These are phyloP conservation scores for Elanoides forficatus DNA, from an alignment of 2,113 vertebrate species.

Conservation along the genomic window DNA sequence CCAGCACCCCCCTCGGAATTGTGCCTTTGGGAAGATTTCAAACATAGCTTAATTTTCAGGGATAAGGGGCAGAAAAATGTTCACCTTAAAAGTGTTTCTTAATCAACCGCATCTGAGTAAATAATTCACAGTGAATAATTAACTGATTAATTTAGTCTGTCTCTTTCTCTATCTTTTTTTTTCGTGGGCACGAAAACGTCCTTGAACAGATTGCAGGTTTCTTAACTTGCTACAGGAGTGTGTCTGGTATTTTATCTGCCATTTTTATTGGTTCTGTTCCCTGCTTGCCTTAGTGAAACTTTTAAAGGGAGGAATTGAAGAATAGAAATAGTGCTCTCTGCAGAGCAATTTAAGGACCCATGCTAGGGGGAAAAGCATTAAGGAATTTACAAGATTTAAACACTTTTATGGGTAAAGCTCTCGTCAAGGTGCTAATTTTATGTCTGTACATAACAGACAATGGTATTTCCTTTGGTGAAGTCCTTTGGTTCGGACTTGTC, in stretches of 20 bases:
- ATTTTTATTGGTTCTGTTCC: slow-evolving; percentile 4
- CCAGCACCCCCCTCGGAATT: background rate
- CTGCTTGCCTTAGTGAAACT: background rate
- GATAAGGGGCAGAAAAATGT: background rate
- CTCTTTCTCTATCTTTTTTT: background rate
- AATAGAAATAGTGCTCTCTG: slow-evolving; percentile 5
- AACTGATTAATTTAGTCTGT: background rate
- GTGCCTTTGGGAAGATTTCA: background rate
- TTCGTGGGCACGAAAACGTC: background rate
- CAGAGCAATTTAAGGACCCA: background rate
- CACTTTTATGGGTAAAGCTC: background rate
- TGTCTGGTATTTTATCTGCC: slow-evolving; percentile 19
- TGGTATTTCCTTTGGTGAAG: background rate
- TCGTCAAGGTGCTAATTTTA: slow-evolving; percentile 1
- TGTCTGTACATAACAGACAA: background rate
- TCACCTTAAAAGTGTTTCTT: background rate
- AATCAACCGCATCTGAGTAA: slow-evolving; percentile 51
- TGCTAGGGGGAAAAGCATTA: background rate
- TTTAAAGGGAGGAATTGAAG: background rate
- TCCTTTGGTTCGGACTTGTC: background rate
- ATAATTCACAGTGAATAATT: slow-evolving; percentile 59
- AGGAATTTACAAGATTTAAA: background rate
- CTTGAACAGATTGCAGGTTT: slow-evolving; percentile 43
- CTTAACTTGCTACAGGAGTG: slow-evolving; percentile 22
- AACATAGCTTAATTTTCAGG: background rate